These are phyloP conservation scores for Phataginus tetradactyla DNA, from an alignment of 2,797 vertebrate genomes.

Conservation along the genomic window DNA sequence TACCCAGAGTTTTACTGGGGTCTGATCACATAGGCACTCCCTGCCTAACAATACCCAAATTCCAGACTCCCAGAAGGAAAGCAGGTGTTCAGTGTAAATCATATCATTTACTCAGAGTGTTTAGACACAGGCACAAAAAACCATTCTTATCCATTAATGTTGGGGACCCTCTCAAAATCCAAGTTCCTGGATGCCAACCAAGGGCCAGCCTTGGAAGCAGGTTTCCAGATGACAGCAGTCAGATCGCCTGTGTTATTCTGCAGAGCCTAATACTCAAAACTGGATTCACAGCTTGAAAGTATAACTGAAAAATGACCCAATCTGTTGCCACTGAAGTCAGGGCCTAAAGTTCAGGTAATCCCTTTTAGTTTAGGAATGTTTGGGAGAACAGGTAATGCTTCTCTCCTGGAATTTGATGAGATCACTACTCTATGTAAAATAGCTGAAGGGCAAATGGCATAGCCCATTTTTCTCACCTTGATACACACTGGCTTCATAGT, in stretches of 20 bases:
- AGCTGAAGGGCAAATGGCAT: not conserved
- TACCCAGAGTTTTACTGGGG: not conserved
- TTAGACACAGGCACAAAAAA: not conserved
- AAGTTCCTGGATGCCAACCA: not conserved
- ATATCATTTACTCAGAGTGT: not conserved
- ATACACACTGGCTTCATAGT: not conserved
- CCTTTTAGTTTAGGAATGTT: not conserved
- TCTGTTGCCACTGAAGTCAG: not conserved
- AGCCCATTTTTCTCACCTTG: constrained; percentile 40
- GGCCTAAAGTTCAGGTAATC: not conserved
- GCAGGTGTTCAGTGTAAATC: not conserved
- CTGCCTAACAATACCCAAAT: not conserved
- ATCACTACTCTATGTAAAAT: not conserved
- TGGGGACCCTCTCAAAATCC: not conserved
- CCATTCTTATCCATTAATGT: not conserved
- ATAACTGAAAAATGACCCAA: not conserved
- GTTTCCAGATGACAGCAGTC: not conserved
- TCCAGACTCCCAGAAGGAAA: not conserved
- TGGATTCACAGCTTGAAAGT: not conserved
- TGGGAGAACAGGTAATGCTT: not conserved
- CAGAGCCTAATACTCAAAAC: not conserved
- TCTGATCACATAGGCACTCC: not conserved
- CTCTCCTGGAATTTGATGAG: not conserved
- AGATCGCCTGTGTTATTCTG: not conserved
- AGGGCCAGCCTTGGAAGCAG: not conserved